Base-by-base conservation (phyloP, 2,888 invertebrate species). In the Lacanobia oleracea region DNA sequence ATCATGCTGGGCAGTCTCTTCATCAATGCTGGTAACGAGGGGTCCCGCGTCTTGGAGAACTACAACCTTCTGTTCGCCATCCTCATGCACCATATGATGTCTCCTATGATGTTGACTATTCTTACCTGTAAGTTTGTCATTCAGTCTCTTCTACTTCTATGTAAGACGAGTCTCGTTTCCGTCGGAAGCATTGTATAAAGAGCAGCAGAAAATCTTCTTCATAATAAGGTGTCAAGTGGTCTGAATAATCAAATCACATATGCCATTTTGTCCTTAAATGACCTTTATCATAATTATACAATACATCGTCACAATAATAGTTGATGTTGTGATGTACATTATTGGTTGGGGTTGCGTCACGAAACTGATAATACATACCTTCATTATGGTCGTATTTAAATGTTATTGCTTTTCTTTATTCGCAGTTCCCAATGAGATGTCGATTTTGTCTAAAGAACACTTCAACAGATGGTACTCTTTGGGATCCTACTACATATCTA, bases 21-120 rank as follows among this genome's bases (percentile, higher is more conserved):
- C 92, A 97, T 97, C 86, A 96, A 97, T 83, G 97, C 97, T 3
- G 98, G 98, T 1, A 96, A 96, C 76, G 97, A 98, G 81, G 98
- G 98, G 0, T 97, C 97, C 0, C 95, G 98, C 82, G 98, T 98
- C 0, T 87, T 98, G 64, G 98, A 98, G 88, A 98, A 98, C 92
- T 98, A 98, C 87, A 98, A 98, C 93, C 97, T 99, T 75, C 95
- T 99, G 14, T 99, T 99, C 93, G 98, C 99, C 48, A 98, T 99
- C 86, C 96, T 99, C 74, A 98, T 99, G 96, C 99, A 99, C 93
- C 98, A 99, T 87, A 98, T 98, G 96, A 98, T 98, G 98, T 97
- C 98, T 2, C 98, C 98, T 0, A 98, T 98, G 98, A 98, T 98
- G 98, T 95, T 98, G 27, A 98, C 98, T 0, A 98, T 98, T 77